Percentiles rank a stretch among this genome's conserved stretches.
phyloP scores from a whole-genome alignment of 1,140 invertebrate species.

The Macrobrachium rosenbergii region DNA sequence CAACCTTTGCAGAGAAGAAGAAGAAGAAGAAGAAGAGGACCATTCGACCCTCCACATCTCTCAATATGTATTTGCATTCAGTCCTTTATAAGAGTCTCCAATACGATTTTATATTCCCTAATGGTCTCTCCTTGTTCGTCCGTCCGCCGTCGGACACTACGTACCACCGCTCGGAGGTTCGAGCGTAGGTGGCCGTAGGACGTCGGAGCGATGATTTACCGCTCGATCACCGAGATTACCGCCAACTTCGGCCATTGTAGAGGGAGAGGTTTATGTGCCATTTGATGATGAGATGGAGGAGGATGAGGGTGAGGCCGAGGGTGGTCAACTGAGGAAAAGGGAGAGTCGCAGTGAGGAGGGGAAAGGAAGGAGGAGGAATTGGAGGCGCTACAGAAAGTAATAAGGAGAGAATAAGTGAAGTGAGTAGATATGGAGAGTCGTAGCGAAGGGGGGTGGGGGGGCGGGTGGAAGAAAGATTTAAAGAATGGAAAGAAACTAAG shows the following conservation, averaged over 20 bases:
- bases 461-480: not conserved
- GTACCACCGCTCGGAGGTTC: not conserved
- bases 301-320: not conserved
- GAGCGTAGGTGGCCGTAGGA: not conserved
- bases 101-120: too few species aligned
- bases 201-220: not conserved
- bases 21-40: too few species aligned
- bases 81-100: too few species aligned
- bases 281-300: not conserved
- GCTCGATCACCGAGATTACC: conserved; percentile 18
- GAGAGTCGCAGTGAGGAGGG: not conserved
- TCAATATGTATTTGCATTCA: too few species aligned
- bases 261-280: conserved; percentile 8
- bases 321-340: too few species aligned
- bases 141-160: not conserved
- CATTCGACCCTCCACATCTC: too few species aligned
- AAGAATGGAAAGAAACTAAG: not conserved
- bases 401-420: too few species aligned
- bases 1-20: too few species aligned
- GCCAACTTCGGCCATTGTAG: not conserved
- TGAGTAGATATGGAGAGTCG: too few species aligned
- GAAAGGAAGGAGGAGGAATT: not conserved
- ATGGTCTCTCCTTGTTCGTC: too few species aligned
- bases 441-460: not conserved
- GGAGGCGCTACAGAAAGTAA: not conserved